phyloP scores from a whole-genome alignment of 1,140 invertebrate genomes.

The Pseudomyrmex dendroicus region DNA sequence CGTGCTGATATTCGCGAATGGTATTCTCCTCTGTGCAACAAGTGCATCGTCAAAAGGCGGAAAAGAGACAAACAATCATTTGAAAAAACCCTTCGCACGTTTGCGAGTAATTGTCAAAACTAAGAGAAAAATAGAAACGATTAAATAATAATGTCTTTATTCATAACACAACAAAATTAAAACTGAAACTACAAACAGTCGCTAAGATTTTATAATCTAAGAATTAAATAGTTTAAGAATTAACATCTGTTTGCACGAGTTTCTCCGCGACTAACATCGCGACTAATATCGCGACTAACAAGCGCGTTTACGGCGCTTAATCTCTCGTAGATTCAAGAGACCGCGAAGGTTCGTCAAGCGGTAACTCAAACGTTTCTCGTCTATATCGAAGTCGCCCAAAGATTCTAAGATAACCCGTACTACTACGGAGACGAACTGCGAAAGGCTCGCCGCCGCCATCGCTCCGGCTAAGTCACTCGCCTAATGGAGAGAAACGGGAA shows the following conservation, averaged over 20 bases:
- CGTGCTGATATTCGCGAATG: slow-evolving; percentile 7
- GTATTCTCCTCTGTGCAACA: slow-evolving; percentile 23
- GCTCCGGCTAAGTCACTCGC: slow-evolving; percentile 42
- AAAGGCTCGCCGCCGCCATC: slow-evolving; percentile 21
- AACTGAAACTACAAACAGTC: no score
- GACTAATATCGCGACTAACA: not conserved
- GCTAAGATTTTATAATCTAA: no score
- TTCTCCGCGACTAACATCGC: not conserved
- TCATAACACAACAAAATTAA: not conserved
- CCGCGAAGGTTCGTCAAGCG: slow-evolving; percentile 15
- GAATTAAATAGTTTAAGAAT: not conserved
- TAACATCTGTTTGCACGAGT: not conserved
- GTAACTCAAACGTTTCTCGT: slow-evolving; percentile 48
- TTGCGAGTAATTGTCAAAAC: not conserved
- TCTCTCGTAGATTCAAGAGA: slow-evolving; percentile 30
- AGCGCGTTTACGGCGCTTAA: slow-evolving; percentile 25
- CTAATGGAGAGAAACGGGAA: slow-evolving; percentile 54
- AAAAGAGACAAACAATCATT: not conserved
- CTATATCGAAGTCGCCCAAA: slow-evolving; percentile 23
- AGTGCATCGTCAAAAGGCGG: slow-evolving; percentile 9
- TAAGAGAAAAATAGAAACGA: not conserved
- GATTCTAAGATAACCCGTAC: slow-evolving; percentile 13
- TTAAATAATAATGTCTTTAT: slow-evolving; percentile 7
- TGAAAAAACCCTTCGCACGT: not conserved
- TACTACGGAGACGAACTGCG: not conserved